These are phyloP conservation scores for Puffinus mauretanicus DNA, from an alignment of 2,113 vertebrate species.

Conservation along the genomic window DNA sequence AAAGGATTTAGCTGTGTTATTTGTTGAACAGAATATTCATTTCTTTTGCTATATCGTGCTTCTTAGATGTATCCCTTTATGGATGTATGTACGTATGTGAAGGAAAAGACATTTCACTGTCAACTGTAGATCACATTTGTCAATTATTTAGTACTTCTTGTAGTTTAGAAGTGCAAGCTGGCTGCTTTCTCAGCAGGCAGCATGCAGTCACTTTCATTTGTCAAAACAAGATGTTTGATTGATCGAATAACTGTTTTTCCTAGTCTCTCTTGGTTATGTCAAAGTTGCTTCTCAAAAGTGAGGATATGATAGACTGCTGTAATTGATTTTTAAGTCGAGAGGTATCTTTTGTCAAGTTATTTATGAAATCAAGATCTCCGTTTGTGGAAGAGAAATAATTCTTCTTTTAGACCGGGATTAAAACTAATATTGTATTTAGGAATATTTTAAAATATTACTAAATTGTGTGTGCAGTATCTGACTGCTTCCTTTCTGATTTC, in stretches of 20 bases:
- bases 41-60: neutral
- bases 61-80: neutral
- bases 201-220: neutral
- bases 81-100: neutral
- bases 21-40: neutral
- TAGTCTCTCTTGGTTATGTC: neutral
- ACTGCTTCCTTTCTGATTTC: neutral
- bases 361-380: neutral
- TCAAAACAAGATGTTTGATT: neutral
- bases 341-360: neutral
- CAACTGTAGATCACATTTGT: neutral
- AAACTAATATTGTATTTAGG: neutral
- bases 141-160: neutral
- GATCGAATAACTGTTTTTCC: neutral
- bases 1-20: neutral
- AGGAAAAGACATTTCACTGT: neutral
- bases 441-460: neutral
- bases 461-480: neutral
- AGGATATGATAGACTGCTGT: neutral
- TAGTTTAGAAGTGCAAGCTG: neutral
- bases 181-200: neutral
- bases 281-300: neutral
- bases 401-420: neutral
- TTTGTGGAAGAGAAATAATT: neutral
- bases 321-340: neutral